Percentiles rank a stretch among this genome's conserved stretches.
These are phyloP conservation scores for Macrostomum lignano DNA, from an alignment of 1,140 invertebrate species.

Conservation along the genomic window DNA sequence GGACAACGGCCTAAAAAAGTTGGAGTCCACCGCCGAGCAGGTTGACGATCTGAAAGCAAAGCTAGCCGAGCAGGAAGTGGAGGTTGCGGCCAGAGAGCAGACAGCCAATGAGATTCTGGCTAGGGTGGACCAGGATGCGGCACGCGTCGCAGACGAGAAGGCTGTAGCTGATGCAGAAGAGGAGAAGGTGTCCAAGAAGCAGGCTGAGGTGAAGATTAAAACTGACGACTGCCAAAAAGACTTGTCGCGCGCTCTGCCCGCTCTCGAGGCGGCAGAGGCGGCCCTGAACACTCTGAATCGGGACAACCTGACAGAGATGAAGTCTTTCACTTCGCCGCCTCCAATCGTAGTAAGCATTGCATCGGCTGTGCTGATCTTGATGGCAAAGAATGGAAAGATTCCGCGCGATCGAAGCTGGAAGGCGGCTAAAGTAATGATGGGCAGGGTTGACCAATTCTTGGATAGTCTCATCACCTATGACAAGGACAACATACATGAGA, in stretches of 20 bases:
- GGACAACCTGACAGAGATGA: constrained; percentile 70
- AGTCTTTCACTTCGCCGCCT: constrained; percentile 52
- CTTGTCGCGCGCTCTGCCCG: constrained; percentile 72
- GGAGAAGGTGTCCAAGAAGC: constrained; percentile 60
- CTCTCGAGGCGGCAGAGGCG: constrained; percentile 59
- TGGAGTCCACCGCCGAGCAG: constrained; percentile 41
- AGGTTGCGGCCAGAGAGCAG: constrained; percentile 69
- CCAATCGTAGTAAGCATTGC: constrained; percentile 67
- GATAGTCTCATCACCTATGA: constrained; percentile 66
- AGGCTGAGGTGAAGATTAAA: constrained; percentile 69
- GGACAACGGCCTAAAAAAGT: constrained; percentile 68
- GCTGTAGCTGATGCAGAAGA: constrained; percentile 69
- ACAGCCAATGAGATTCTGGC: constrained; percentile 72
- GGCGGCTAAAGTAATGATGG: constrained; percentile 60
- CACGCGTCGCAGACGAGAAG: constrained; percentile 60
- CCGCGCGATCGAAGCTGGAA: constrained; percentile 80
- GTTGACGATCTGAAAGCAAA: constrained; percentile 71
- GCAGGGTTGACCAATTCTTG: constrained; percentile 63
- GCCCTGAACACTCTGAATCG: constrained; percentile 82
- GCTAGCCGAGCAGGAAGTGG: constrained; percentile 65
- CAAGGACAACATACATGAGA: constrained; percentile 79
- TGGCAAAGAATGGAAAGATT: constrained; percentile 65
- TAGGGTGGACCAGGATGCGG: constrained; percentile 63
- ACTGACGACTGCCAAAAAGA: constrained; percentile 72
- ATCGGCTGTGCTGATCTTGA: constrained; percentile 66